Evolutionary conservation across 2,797 vertebrate species (phyloP).

Genomic region (Falco novaeseelandiae): DNA sequence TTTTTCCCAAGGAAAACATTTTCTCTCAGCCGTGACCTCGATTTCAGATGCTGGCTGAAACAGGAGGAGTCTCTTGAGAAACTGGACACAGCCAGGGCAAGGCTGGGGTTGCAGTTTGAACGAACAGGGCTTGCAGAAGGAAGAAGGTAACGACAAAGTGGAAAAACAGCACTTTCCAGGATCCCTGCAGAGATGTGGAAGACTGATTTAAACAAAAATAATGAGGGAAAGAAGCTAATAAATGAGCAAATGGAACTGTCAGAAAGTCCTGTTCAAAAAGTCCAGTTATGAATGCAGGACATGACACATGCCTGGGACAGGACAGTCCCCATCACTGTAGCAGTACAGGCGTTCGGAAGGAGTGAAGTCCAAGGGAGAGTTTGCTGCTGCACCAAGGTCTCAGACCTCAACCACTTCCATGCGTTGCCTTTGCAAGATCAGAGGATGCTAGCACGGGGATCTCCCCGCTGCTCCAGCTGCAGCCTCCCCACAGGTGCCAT

Average conservation of each 20-base stretch:
- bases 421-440: neutral
- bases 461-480: neutral
- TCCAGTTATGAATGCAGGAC: neutral
- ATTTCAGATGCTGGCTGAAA: neutral
- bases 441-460: neutral
- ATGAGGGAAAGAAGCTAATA: neutral
- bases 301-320: fast-evolving
- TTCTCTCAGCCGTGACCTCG: neutral
- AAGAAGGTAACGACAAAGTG: neutral
- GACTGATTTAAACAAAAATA: neutral
- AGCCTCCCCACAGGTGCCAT: neutral
- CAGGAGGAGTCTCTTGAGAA: neutral
- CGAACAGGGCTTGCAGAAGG: neutral
- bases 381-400: neutral
- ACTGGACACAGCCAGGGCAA: neutral
- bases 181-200: neutral
- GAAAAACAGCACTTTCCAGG: neutral
- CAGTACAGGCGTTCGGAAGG: neutral
- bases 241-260: neutral
- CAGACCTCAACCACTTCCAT: neutral
- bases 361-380: neutral
- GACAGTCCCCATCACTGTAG: neutral
- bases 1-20: neutral
- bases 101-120: too few relatives aligned
- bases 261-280: neutral